Percentiles rank a stretch among this genome's conserved stretches.
phyloP scores from a whole-genome alignment of 2,888 invertebrate genomes.

The Chrysolina americana region DNA sequence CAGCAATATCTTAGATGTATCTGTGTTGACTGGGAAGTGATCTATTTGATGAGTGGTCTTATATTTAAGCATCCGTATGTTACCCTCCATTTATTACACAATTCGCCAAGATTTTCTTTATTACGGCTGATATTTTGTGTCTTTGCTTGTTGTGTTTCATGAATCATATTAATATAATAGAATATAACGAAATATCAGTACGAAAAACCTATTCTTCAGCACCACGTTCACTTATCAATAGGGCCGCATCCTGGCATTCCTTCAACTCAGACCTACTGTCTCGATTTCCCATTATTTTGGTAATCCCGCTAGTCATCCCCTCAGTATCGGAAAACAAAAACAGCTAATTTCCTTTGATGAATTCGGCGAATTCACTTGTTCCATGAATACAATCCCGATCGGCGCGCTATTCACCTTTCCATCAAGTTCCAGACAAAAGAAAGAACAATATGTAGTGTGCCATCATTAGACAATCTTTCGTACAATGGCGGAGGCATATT shows the following conservation, averaged over 20 bases:
- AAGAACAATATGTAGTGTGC: constrained; percentile 27
- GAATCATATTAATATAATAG: too few relatives aligned
- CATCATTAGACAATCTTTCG: constrained; percentile 40
- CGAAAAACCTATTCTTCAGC: too few relatives aligned
- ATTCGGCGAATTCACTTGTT: constrained; percentile 7
- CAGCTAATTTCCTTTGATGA: constrained; percentile 14
- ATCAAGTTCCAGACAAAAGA: constrained; percentile 12
- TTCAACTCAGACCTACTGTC: neutral
- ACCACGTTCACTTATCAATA: neutral
- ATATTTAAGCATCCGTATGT: too few relatives aligned
- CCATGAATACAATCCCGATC: constrained; percentile 6
- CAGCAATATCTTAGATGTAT: too few relatives aligned
- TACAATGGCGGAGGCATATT: constrained; percentile 41
- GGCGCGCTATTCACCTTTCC: constrained; percentile 12
- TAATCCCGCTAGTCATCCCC: constrained; percentile 1
- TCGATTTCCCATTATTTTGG: neutral
- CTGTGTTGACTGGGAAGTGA: too few relatives aligned
- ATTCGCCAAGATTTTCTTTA: too few relatives aligned
- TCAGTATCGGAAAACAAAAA: neutral
- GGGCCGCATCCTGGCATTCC: neutral
- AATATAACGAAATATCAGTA: too few relatives aligned
- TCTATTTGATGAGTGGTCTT: too few relatives aligned
- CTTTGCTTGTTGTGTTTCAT: too few relatives aligned
- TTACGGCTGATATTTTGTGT: too few relatives aligned
- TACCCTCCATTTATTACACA: too few relatives aligned